Conservation (phyloP, 2,797 vertebrate species). For the Sebastes hubbsi region DNA sequence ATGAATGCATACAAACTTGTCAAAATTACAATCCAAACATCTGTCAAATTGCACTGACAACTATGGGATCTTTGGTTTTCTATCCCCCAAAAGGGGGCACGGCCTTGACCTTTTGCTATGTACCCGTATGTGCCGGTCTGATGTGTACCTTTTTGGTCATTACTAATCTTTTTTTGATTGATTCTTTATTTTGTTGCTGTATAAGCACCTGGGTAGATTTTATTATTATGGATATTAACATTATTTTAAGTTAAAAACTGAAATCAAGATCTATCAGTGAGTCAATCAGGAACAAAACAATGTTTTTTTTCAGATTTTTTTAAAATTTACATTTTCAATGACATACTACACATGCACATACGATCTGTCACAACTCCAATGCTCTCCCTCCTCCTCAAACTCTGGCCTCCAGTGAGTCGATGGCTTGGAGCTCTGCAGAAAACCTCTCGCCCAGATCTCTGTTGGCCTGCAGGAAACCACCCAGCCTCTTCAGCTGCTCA, state of each 20-base stretch:
- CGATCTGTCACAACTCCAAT: background rate
- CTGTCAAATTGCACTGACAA: fast-evolving
- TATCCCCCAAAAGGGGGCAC: no score
- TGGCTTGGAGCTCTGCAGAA: conserved; percentile 59
- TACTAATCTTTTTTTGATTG: background rate
- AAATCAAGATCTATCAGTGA: background rate
- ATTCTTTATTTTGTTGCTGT: background rate
- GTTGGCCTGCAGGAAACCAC: conserved; percentile 68
- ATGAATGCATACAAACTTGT: no score
- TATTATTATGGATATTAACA: background rate
- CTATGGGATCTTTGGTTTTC: no score
- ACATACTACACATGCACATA: background rate
- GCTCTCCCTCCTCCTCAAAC: background rate
- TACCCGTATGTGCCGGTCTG: no score
- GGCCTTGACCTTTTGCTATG: no score
- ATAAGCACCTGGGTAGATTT: background rate
- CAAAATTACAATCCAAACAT: no score
- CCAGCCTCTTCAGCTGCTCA: conserved; percentile 59
- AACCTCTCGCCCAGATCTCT: conserved; percentile 71
- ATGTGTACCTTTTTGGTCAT: background rate
- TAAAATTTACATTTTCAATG: background rate
- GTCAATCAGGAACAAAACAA: background rate
- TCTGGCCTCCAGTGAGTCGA: conserved; percentile 28
- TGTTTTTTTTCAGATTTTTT: background rate
- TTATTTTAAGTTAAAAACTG: background rate